Base-by-base conservation (phyloP, 1,140 invertebrate species). In the Capitella teleta region DNA sequence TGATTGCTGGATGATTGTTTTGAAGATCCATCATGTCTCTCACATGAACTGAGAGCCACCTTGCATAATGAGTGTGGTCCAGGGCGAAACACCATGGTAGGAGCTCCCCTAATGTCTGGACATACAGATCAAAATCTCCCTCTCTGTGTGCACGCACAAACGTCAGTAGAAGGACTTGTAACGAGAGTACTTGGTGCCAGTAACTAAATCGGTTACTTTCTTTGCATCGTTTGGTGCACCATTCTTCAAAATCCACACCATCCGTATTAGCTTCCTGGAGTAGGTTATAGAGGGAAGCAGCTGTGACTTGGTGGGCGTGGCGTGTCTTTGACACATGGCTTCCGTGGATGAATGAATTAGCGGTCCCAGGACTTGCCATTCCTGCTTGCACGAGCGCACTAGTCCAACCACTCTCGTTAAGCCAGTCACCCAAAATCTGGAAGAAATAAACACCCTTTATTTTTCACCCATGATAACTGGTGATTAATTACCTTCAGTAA, bases 371-470 rank as follows among this genome's bases (percentile, higher is more conserved):
- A 2, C 23, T 12, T 5, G 21, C 21, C 2, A 44, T n/a, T 2
- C 21, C n/a, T 10, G 42, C 19, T 44, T 44, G 23, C 4, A 25
- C 42, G 1, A 44, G 42, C 8, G 21, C 42, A 4, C 21, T 12
- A 5, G 56, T 55, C 52, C 59, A 60, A 28, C 56, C 55, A 52
- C 42, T 52, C 14, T 38, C 58, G 1, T 59, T 38, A 12, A 59
- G 42, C 3, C 57, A 25, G 23, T 50, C 28, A 24, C 58, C 58
- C n/a, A n/a, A n/a, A n/a, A n/a, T n/a, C n/a, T n/a, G n/a, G n/a
- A n/a, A n/a, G n/a, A n/a, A n/a, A n/a, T n/a, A n/a, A n/a, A n/a
- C n/a, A n/a, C n/a, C n/a, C n/a, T n/a, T n/a, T n/a, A n/a, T n/a
- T n/a, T n/a, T n/a, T n/a, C n/a, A n/a, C n/a, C n/a, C n/a, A n/a